Percentiles rank a stretch among this genome's conserved stretches.
These are phyloP conservation scores for Callipepla squamata DNA, from an alignment of 2,113 vertebrate species.

Conservation along the genomic window DNA sequence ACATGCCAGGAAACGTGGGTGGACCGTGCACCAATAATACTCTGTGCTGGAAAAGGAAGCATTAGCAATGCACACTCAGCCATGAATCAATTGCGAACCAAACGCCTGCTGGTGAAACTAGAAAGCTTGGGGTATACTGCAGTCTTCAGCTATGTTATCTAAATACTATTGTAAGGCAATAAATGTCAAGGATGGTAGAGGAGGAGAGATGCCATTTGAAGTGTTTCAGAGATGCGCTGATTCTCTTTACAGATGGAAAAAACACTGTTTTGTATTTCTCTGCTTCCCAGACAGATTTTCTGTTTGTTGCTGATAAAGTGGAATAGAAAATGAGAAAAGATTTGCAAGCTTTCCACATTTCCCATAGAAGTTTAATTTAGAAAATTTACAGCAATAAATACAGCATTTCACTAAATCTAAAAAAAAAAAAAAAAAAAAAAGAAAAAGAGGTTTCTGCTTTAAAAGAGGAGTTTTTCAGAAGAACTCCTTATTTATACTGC, in stretches of 20 bases:
- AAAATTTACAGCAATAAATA: not conserved
- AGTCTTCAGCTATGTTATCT: not conserved
- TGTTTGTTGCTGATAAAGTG: not conserved
- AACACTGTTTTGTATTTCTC: constrained; percentile 3
- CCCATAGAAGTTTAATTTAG: not conserved
- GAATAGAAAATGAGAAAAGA: not conserved
- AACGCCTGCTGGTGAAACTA: not conserved
- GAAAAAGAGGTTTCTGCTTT: not conserved
- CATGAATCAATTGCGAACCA: not conserved
- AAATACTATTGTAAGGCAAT: not conserved
- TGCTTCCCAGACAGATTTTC: constrained; percentile 3
- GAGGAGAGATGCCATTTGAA: not conserved
- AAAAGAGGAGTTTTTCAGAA: not conserved
- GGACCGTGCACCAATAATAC: not conserved
- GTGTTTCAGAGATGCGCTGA: not conserved
- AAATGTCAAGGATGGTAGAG: not conserved
- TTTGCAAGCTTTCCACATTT: not conserved
- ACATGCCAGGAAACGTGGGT: not conserved
- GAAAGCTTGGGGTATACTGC: not conserved
- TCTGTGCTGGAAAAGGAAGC: not conserved
- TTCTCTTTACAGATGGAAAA: constrained; percentile 19
- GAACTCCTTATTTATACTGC: not conserved
- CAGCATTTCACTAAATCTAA: not conserved
- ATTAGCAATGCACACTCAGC: not conserved
- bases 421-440: not conserved